A percentile compares a stretch with the other conserved stretches of the same genome.
Conservation (phyloP, 2,888 invertebrate species). For the Trachelus stipa region DNA sequence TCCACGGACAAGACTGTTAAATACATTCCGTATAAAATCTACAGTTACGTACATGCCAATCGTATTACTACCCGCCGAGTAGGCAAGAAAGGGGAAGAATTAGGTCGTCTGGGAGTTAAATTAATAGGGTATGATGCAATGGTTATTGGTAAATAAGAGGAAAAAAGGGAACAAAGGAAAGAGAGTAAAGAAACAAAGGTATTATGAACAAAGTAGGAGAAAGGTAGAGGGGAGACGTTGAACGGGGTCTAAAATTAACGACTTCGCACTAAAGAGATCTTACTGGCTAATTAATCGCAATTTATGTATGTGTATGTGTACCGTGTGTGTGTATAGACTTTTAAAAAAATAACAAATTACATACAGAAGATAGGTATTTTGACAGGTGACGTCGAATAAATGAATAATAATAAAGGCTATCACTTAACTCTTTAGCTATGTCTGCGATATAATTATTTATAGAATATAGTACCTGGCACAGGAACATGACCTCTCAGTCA, state of each 20-base stretch:
- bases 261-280: conserved; percentile 40
- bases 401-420: conserved; percentile 42
- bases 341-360: conserved; percentile 67
- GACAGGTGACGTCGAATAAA: conserved; percentile 57
- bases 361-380: conserved; percentile 58
- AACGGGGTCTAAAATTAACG: conserved; percentile 30
- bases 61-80: not conserved
- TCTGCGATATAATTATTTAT: conserved; percentile 51
- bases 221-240: not conserved
- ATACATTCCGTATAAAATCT: conserved; percentile 14
- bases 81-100: not conserved
- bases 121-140: not conserved
- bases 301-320: not conserved
- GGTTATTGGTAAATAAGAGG: not conserved
- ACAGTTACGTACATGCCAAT: not conserved
- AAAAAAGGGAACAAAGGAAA: not conserved
- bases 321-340: conserved; percentile 60
- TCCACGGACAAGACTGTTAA: conserved; percentile 19
- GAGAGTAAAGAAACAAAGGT: not conserved
- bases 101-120: not conserved
- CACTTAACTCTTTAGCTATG: conserved; percentile 44
- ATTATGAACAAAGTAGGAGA: not conserved
- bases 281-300: conserved; percentile 58
- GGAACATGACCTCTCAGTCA: conserved; percentile 67
- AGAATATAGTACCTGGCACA: conserved; percentile 65